Percentiles rank a stretch among this genome's conserved stretches.
Evolutionary conservation across 2,797 vertebrate species (phyloP).

Genomic region (Melanotaenia maccullochi): DNA sequence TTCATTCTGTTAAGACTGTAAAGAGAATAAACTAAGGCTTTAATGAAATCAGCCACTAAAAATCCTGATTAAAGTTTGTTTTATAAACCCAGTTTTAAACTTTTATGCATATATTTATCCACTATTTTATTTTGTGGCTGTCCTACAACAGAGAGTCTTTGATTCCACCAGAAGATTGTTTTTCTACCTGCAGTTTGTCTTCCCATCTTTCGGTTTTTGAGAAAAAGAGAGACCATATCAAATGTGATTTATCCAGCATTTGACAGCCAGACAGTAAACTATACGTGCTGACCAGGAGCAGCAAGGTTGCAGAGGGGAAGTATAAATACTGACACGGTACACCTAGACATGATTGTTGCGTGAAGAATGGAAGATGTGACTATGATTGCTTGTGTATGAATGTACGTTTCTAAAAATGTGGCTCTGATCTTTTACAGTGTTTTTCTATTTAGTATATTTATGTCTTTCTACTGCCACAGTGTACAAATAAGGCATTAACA

Average conservation of each 20-base stretch:
- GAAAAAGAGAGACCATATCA: slow-evolving; percentile 28
- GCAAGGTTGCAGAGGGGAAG: slow-evolving; percentile 54
- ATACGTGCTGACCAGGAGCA: slow-evolving; percentile 44
- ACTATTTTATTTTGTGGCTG: neutral
- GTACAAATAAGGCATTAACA: neutral
- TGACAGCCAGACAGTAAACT: slow-evolving; percentile 49
- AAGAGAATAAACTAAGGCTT: too few relatives aligned
- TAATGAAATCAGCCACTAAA: too few relatives aligned
- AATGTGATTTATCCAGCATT: slow-evolving; percentile 51
- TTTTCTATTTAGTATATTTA: neutral
- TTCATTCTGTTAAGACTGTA: neutral
- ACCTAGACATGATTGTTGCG: slow-evolving; percentile 29
- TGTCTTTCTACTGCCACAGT: neutral
- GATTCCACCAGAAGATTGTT: neutral
- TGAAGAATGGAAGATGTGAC: slow-evolving; percentile 8
- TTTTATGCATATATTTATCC: too few relatives aligned
- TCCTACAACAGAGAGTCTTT: too few relatives aligned
- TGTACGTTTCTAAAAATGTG: too few relatives aligned
- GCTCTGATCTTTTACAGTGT: neutral
- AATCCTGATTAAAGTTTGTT: too few relatives aligned
- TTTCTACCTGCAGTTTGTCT: slow-evolving; percentile 29
- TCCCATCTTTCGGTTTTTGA: slow-evolving; percentile 18
- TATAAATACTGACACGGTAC: slow-evolving; percentile 49
- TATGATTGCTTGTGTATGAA: neutral
- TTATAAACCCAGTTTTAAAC: too few relatives aligned